These are phyloP conservation scores for Epizoanthus scotinus DNA, from an alignment of 92 coral and sea anemone genomes.

Conservation along the genomic window DNA sequence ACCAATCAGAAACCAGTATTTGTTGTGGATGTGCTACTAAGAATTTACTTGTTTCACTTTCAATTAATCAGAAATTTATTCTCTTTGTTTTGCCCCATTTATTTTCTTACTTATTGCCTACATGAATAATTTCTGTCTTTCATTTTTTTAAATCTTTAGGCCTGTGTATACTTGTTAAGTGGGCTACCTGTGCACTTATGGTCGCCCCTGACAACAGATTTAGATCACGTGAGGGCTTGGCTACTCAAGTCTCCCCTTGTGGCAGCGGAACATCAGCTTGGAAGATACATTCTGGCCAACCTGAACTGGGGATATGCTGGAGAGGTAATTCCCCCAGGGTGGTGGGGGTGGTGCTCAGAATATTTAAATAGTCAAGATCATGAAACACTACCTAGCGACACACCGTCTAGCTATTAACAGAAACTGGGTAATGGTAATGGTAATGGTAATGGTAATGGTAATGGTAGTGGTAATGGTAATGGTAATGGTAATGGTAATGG, in stretches of 20 bases:
- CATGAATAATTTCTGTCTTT: not conserved
- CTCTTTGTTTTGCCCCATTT: not conserved
- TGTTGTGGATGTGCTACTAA: too few relatives aligned
- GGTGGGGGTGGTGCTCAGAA: too few relatives aligned
- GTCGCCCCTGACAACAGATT: slow-evolving; percentile 74
- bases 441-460: too few relatives aligned
- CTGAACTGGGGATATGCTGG: slow-evolving; percentile 91
- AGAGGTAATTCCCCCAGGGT: slow-evolving; percentile 47
- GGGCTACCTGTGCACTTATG: slow-evolving; percentile 88
- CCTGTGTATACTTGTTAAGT: slow-evolving; percentile 84
- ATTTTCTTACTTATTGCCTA: not conserved
- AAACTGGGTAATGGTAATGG: too few relatives aligned
- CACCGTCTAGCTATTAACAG: slow-evolving; percentile 35
- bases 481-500: too few relatives aligned
- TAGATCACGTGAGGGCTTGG: slow-evolving; percentile 89
- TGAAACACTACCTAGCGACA: slow-evolving; percentile 72
- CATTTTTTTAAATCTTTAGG: slow-evolving; percentile 44
- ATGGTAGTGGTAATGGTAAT: too few relatives aligned
- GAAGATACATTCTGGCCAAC: slow-evolving; percentile 79
- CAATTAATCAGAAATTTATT: too few relatives aligned
- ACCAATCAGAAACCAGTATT: too few relatives aligned
- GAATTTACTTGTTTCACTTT: too few relatives aligned
- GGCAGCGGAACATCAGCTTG: slow-evolving; percentile 88
- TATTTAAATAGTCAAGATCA: not conserved
- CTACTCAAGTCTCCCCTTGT: slow-evolving; percentile 87